Conservation (phyloP, 2,888 invertebrate genomes). For the Mimumesa dahlbomi region DNA sequence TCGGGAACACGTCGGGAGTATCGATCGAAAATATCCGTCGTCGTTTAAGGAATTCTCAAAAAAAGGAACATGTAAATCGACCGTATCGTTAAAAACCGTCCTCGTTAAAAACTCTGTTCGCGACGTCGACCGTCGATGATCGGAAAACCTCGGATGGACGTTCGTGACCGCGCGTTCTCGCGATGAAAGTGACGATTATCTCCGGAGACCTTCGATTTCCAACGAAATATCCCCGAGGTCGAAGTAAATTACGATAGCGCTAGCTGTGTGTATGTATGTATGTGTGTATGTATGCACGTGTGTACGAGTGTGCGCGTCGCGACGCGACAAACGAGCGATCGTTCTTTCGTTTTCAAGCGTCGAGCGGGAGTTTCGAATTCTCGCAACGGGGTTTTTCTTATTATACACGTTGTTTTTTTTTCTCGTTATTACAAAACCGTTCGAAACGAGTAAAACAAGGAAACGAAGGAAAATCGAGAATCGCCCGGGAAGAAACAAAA, state of each 20-base stretch:
- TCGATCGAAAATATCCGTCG: conserved; percentile 25
- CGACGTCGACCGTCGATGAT: background rate
- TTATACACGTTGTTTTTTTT: too few species aligned
- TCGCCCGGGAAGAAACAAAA: conserved; percentile 25
- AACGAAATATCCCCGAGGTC: background rate
- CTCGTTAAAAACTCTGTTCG: background rate
- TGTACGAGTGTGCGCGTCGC: too few species aligned
- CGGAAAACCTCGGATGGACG: background rate
- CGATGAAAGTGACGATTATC: conserved; percentile 4
- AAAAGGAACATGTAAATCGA: conserved; percentile 39
- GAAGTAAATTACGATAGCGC: background rate
- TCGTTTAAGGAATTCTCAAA: conserved; percentile 18
- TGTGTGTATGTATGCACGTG: too few species aligned
- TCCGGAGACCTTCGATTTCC: conserved; percentile 11
- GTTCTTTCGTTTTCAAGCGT: background rate
- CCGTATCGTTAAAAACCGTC: conserved; percentile 3
- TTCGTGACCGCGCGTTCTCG: conserved; percentile 13
- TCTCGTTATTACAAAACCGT: too few species aligned
- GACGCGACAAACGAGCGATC: background rate
- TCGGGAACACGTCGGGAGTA: conserved; percentile 12
- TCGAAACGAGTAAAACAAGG: too few species aligned
- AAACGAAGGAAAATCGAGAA: conserved; percentile 5
- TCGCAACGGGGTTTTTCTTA: too few species aligned
- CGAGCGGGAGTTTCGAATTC: conserved; percentile 2
- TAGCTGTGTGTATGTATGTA: too few species aligned